Evolutionary conservation across 2,113 vertebrate genomes (phyloP).

Genomic region (Entomyzon cyanotis): DNA sequence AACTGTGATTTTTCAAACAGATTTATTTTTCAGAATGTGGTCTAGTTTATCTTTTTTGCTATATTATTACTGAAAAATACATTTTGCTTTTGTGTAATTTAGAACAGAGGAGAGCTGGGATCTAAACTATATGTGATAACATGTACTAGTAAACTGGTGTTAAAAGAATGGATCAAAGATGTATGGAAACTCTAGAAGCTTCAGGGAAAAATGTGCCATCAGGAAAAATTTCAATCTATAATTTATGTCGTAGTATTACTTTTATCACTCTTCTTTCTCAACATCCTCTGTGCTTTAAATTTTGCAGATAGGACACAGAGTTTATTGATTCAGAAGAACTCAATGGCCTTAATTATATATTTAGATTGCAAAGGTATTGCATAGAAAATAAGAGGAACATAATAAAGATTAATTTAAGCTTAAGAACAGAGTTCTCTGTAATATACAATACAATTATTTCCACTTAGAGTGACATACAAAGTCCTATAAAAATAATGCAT

Average conservation of each 20-base stretch:
- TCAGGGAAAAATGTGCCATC: neutral
- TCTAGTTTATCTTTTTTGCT: neutral
- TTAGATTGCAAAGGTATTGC: neutral
- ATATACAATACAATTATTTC: neutral
- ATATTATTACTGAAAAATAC: neutral
- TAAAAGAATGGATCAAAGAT: neutral
- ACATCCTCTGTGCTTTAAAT: neutral
- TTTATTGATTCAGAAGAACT: neutral
- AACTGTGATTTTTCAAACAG: neutral
- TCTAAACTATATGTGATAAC: neutral
- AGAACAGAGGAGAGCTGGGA: neutral
- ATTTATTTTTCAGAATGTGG: neutral
- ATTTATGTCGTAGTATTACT: neutral
- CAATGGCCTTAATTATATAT: neutral
- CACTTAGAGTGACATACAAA: neutral
- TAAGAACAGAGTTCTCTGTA: neutral
- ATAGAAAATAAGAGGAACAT: neutral
- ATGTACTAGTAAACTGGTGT: neutral
- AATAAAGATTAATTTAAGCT: neutral
- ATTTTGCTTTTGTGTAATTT: neutral
- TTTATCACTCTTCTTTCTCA: neutral
- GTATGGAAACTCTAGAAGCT: neutral
- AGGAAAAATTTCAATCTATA: neutral
- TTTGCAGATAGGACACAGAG: neutral
- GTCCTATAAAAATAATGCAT: neutral